Percentiles rank a stretch among this genome's conserved stretches.
Evolutionary conservation across 2,113 vertebrate species (phyloP).

Genomic region (Tamias sibiricus): DNA sequence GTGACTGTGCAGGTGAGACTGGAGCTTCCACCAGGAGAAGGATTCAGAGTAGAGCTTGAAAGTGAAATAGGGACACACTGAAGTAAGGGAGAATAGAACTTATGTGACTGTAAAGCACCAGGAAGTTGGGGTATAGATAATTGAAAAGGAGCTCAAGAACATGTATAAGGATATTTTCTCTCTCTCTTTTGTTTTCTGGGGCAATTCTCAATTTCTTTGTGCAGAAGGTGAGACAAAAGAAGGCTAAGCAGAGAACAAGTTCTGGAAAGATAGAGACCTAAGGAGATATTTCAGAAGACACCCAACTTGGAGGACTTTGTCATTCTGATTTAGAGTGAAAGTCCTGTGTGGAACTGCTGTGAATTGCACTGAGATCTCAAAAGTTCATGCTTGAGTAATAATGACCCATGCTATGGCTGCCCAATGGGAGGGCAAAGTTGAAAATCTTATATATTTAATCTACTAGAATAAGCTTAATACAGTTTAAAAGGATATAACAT

Average conservation of each 20-base stretch:
- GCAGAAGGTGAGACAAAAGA: neutral
- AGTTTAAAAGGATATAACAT: neutral
- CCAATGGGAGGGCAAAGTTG: rapidly evolving
- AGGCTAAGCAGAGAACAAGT: neutral
- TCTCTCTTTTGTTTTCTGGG: too few species aligned
- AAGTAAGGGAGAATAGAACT: too few species aligned
- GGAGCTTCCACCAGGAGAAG: neutral
- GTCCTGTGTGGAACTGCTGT: rapidly evolving
- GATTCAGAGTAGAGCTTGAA: neutral
- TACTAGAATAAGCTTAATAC: neutral
- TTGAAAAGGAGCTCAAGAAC: neutral
- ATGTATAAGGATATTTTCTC: neutral
- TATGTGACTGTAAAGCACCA: too few species aligned
- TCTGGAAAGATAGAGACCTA: neutral
- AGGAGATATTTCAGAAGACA: neutral
- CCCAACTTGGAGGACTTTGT: neutral
- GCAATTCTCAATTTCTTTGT: neutral
- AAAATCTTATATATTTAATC: neutral
- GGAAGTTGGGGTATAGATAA: neutral
- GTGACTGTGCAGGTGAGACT: rapidly evolving
- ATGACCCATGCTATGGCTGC: too few species aligned
- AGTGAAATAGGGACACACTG: too few species aligned
- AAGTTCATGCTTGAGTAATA: too few species aligned
- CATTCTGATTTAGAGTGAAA: neutral
- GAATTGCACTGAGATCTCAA: neutral